Evolutionary conservation across 2,113 vertebrate genomes (phyloP), one percentile per base, ranked within the genome.

Genomic region (Centropus bengalensis): DNA sequence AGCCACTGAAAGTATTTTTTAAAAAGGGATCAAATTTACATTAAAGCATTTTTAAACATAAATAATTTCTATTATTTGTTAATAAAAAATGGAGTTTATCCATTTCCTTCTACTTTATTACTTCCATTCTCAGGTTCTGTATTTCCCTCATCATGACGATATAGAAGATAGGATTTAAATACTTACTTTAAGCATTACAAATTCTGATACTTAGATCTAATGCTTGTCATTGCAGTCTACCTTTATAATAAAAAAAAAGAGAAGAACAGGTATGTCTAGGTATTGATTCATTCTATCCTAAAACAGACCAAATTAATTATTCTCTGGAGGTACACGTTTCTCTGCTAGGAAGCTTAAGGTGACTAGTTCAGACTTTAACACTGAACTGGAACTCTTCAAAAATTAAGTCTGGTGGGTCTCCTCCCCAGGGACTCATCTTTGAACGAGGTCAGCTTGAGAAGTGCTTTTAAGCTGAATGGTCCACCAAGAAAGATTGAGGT

Each of bases 271-370:
- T 67, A 88, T 32, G 26, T 59, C 23, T 74, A 62, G 42, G 60
- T 47, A 81, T 59, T 86, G 73, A 90, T 80, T 94, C 15, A 70
- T 60, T 88, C 86, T 6, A 63, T 90, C 45, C 52, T 80, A 71
- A 86, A 91, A 86, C 27, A 90, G 52, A 15, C 51, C 80, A 70
- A 42, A 67, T 78, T 85, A 94, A 80, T 92, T 73, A 91, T 74
- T 32, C 32, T 67, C 55, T 86, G 71, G 79, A 94, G 87, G 38
- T 62, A 77, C 38, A n/a, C 76, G 8, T 74, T 93, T 88, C 45
- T 88, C 82, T 77, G 11, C 38, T 77, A 52, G 67, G 82, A 84
- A 68, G 23, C 44, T 82, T 76, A 64, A 24, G 38, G 51, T 86
- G 63, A 77, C 79, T 59, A 33, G 71, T 66, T 90, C 51, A 78